phyloP scores from a whole-genome alignment of 2,888 invertebrate genomes.

The Argyra leucocephala region DNA sequence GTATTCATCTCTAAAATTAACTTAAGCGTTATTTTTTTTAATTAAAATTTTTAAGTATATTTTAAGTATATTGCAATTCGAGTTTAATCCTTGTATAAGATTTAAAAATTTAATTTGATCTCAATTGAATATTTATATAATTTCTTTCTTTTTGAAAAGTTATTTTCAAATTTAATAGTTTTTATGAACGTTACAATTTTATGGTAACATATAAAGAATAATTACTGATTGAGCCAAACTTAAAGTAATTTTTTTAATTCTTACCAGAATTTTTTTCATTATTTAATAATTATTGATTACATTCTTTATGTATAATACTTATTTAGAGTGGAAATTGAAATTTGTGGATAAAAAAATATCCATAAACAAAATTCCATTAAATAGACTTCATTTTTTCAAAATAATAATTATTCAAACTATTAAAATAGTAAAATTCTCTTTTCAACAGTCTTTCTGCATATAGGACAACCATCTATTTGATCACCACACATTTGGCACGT shows the following conservation, averaged over 20 bases:
- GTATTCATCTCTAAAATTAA: background rate
- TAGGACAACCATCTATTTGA: constrained; percentile 93
- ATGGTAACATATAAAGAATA: too few species aligned
- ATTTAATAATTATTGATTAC: background rate
- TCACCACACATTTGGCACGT: constrained; percentile 98
- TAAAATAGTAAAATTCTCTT: constrained; percentile 87
- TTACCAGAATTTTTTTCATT: background rate
- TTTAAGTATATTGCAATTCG: background rate
- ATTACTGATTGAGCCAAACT: background rate
- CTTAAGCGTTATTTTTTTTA: background rate
- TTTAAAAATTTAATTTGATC: too few species aligned
- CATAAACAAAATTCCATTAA: too few species aligned
- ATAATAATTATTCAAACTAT: too few species aligned
- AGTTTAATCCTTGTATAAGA: background rate
- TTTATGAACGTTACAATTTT: too few species aligned
- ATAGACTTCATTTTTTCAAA: background rate
- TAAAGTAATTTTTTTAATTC: background rate
- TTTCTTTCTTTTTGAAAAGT: background rate
- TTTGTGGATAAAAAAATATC: too few species aligned
- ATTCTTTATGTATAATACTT: background rate
- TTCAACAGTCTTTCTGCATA: constrained; percentile 93
- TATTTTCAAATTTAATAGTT: too few species aligned
- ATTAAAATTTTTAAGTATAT: background rate
- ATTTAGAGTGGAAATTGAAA: background rate
- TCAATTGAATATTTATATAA: background rate